These are phyloP conservation scores for Amphiura filiformis DNA, from an alignment of 35 echinoderm and acorn worm genomes.

Conservation along the genomic window DNA sequence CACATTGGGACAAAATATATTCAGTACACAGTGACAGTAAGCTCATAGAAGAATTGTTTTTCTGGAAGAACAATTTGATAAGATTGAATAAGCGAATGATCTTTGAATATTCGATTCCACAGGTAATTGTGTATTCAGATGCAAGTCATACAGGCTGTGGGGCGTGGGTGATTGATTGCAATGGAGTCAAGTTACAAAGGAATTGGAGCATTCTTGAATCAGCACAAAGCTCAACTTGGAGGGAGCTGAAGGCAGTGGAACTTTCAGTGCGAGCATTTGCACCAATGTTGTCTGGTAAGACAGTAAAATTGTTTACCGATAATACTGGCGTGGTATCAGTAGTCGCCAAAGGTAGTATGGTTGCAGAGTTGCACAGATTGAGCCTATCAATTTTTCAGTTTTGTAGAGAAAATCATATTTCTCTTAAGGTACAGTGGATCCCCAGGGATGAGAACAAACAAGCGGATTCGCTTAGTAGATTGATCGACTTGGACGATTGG, in stretches of 20 bases:
- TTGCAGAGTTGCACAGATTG: constrained; percentile 22
- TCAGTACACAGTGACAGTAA: background rate
- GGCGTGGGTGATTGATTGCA: background rate
- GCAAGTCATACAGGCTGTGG: constrained; percentile 17
- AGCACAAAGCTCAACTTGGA: constrained; percentile 44
- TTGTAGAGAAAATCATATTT: constrained; percentile 21
- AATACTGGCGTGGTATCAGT: constrained; percentile 25
- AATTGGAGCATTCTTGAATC: constrained; percentile 8
- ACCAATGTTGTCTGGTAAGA: background rate
- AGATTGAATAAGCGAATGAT: background rate
- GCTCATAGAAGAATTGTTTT: background rate
- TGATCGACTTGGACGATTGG: constrained; percentile 27
- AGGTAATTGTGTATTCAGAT: constrained; percentile 10
- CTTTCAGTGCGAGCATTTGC: background rate
- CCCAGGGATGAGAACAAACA: constrained; percentile 14
- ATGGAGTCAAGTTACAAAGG: background rate
- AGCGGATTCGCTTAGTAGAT: constrained; percentile 40
- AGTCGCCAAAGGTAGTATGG: constrained; percentile 13
- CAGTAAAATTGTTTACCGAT: constrained; percentile 28
- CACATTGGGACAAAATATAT: background rate
- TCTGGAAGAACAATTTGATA: constrained; percentile 3
- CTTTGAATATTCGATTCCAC: background rate
- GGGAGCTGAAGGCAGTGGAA: constrained; percentile 7
- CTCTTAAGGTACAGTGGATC: constrained; percentile 30
- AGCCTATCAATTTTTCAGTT: constrained; percentile 7